phyloP scores from a whole-genome alignment of 2,797 vertebrate genomes.

The Aldrovandia affinis region DNA sequence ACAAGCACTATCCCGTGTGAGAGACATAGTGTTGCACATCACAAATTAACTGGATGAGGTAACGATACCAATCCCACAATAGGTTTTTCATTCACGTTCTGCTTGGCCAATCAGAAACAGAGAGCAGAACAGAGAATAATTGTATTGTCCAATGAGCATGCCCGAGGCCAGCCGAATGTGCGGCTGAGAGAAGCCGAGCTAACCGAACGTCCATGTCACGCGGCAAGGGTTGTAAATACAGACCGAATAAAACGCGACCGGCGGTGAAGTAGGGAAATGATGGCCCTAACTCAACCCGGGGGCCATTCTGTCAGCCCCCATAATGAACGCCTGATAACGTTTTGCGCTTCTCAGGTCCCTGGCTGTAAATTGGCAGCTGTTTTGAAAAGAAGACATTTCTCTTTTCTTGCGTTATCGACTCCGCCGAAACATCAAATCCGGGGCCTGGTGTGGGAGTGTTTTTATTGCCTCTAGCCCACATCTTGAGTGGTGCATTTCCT shows the following conservation, averaged over 20 bases:
- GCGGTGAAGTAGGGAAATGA: constrained; percentile 28
- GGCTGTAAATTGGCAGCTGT: constrained; percentile 48
- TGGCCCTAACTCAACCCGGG: constrained; percentile 39
- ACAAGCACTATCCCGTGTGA: constrained; percentile 14
- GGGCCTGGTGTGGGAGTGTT: constrained; percentile 27
- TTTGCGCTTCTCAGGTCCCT: constrained; percentile 28
- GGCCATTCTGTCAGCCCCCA: constrained; percentile 41
- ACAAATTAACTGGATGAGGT: constrained; percentile 45
- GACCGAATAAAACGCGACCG: constrained; percentile 44
- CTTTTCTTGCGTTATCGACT: constrained; percentile 39
- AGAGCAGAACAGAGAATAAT: constrained; percentile 26
- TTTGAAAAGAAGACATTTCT: constrained; percentile 44
- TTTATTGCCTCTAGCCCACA: constrained; percentile 10
- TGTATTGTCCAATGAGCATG: constrained; percentile 44
- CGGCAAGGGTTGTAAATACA: constrained; percentile 44
- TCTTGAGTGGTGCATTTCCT: constrained; percentile 8
- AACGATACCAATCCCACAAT: constrained; percentile 29
- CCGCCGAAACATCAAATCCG: constrained; percentile 40
- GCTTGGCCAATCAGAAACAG: constrained; percentile 23
- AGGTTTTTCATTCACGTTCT: constrained; percentile 27
- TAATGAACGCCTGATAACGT: constrained; percentile 51
- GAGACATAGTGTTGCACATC: constrained; percentile 39
- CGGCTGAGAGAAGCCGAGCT: constrained; percentile 5
- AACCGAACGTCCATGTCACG: constrained; percentile 22
- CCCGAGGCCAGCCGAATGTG: background rate